A percentile compares a stretch with the other conserved stretches of the same genome.
Evolutionary conservation across 2,888 invertebrate species (phyloP).

Genomic region (Epinotia ramella): DNA sequence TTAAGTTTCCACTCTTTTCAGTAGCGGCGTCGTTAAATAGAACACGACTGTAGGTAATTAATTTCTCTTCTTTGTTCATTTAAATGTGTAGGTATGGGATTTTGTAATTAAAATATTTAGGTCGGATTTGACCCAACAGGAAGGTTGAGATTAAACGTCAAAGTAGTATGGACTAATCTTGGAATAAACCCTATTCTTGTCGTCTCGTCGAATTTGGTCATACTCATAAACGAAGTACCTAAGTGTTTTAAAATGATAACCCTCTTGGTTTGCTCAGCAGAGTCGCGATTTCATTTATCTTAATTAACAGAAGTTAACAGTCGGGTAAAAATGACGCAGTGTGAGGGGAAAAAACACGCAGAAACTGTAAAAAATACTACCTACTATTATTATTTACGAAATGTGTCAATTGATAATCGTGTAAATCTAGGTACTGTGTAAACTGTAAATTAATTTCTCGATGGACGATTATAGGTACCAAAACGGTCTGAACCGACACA

Average conservation of each 20-base stretch:
- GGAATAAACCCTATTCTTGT: no score
- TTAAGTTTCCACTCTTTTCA: slow-evolving; percentile 5
- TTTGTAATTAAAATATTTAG: not conserved
- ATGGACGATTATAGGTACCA: not conserved
- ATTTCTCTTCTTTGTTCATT: not conserved
- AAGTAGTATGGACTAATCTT: no score
- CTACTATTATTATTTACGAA: no score
- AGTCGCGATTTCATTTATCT: not conserved
- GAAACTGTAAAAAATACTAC: no score
- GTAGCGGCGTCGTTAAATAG: not conserved
- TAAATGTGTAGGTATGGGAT: not conserved
- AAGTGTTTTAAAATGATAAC: not conserved
- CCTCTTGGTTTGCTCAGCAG: not conserved
- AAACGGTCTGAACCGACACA: not conserved
- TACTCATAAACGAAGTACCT: no score
- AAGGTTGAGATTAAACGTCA: no score
- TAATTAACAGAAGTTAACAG: not conserved
- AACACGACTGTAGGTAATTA: not conserved
- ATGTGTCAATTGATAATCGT: no score
- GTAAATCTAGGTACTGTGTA: no score
- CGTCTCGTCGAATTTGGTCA: no score
- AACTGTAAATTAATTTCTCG: no score
- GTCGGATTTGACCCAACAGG: no score
- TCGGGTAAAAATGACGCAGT: not conserved
- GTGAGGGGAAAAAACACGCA: not conserved